phyloP scores from a whole-genome alignment of 2,888 invertebrate genomes.

The Pterostichus niger region DNA sequence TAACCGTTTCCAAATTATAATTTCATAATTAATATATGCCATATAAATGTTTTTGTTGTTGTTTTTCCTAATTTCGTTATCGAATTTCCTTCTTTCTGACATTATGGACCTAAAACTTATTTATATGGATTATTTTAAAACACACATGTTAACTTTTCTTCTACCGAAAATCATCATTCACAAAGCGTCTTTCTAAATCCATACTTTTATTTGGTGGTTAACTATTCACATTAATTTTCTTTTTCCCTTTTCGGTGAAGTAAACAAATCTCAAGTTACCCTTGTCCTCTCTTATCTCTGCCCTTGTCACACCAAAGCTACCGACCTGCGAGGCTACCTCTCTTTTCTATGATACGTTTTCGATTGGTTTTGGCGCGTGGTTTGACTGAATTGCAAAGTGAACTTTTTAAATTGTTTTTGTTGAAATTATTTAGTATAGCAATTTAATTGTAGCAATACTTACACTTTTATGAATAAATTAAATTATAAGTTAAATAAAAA shows the following conservation, averaged over 20 bases:
- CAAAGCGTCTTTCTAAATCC: slow-evolving; percentile 37
- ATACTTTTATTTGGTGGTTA: slow-evolving; percentile 19
- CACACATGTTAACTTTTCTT: not conserved
- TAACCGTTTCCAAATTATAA: slow-evolving; percentile 17
- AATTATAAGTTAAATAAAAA: no score
- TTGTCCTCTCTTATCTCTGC: no score
- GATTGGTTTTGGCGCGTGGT: no score
- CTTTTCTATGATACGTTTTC: no score
- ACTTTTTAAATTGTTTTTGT: no score
- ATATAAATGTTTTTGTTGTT: slow-evolving; percentile 50
- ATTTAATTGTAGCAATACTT: no score
- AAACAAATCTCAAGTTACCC: slow-evolving; percentile 22
- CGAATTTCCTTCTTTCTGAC: slow-evolving; percentile 50
- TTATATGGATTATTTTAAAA: not conserved
- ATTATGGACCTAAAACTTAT: slow-evolving; percentile 23
- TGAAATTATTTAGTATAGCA: no score
- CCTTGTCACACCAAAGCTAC: no score
- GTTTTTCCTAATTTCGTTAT: slow-evolving; percentile 49
- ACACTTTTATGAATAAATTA: no score
- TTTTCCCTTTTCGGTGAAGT: slow-evolving; percentile 11
- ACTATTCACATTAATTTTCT: not conserved
- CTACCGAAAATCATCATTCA: slow-evolving; percentile 26
- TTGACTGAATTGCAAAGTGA: no score
- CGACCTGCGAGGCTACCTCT: no score
- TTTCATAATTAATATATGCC: slow-evolving; percentile 53